These are phyloP conservation scores for Scytalopus superciliaris DNA, from an alignment of 2,113 vertebrate species.

Conservation along the genomic window DNA sequence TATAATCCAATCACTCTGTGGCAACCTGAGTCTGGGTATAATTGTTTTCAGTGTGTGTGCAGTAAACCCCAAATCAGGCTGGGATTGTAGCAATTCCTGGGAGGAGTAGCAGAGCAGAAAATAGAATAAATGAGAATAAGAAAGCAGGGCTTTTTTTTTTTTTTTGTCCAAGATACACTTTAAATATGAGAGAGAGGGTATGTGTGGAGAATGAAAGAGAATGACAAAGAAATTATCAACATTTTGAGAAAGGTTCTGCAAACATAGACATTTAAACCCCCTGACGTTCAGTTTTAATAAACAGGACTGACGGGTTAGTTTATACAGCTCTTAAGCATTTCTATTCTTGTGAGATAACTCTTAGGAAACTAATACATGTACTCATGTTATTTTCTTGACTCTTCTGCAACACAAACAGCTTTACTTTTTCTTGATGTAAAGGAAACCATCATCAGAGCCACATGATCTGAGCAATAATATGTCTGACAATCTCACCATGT, in stretches of 20 bases:
- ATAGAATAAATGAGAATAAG: background rate
- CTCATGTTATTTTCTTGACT: background rate
- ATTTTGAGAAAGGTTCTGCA: background rate
- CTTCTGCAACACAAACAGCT: background rate
- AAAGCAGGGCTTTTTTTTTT: accelerated
- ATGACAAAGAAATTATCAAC: background rate
- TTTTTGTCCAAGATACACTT: background rate
- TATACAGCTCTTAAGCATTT: background rate
- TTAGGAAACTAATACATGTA: background rate
- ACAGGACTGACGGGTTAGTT: background rate
- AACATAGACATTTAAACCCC: background rate
- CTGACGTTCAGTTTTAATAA: background rate
- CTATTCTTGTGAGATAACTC: background rate
- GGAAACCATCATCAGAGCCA: background rate
- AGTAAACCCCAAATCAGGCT: background rate
- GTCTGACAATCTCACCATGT: background rate
- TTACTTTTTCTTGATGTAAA: background rate
- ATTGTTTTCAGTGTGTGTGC: background rate
- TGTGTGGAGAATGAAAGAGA: background rate
- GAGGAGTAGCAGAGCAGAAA: background rate
- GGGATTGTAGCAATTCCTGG: background rate
- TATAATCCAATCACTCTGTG: background rate
- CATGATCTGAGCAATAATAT: background rate
- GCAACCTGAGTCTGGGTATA: background rate
- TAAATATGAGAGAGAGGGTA: background rate